Evolutionary conservation across 2,113 vertebrate genomes (phyloP).

Genomic region (Oceanites oceanicus): DNA sequence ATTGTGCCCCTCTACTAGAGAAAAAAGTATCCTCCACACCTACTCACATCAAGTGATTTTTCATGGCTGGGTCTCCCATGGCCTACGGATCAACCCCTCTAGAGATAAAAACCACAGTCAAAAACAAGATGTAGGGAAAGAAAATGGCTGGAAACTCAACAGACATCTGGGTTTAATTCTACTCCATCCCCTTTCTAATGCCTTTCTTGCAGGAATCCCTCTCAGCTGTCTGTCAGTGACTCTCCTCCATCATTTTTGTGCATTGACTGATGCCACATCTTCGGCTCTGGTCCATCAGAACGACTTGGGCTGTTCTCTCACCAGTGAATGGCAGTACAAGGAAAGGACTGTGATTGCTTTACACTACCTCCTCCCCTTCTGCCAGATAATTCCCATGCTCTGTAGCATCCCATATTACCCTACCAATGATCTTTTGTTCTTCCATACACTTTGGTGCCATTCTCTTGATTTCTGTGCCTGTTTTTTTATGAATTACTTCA

Average conservation of each 20-base stretch:
- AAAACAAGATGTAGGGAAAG: background rate
- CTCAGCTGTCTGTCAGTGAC: background rate
- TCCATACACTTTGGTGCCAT: background rate
- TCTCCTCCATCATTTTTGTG: background rate
- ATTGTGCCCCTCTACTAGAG: background rate
- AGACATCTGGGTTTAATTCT: background rate
- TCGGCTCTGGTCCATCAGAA: background rate
- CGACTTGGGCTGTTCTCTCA: background rate
- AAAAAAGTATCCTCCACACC: background rate
- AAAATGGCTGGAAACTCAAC: background rate
- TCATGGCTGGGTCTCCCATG: background rate
- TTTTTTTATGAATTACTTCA: background rate
- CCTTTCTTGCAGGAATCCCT: background rate
- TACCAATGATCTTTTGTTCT: background rate
- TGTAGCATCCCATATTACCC: background rate
- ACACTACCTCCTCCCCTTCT: background rate
- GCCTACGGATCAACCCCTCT: background rate
- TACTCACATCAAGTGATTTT: background rate
- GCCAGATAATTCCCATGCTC: background rate
- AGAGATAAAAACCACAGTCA: background rate
- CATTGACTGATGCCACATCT: background rate
- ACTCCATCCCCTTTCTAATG: background rate
- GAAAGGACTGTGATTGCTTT: background rate
- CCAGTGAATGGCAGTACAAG: background rate
- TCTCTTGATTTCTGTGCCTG: background rate